Evolutionary conservation across 2,888 invertebrate genomes (phyloP).

Genomic region (Ecliptopera silaceata): DNA sequence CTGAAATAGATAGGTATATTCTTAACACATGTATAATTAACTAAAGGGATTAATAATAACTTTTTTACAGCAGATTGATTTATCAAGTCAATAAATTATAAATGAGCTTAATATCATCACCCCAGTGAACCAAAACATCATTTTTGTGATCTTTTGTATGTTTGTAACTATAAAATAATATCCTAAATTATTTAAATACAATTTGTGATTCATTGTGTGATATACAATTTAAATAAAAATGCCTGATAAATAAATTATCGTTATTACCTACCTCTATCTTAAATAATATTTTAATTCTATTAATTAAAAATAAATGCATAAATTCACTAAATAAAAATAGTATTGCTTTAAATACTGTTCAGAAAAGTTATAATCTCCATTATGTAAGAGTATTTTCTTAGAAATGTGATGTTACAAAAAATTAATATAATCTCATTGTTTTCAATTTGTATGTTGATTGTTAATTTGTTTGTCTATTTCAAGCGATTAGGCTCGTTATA

Average conservation of each 20-base stretch:
- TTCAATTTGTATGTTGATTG: no score
- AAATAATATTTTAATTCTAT: not conserved
- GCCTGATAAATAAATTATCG: not conserved
- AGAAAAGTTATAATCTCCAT: conserved; percentile 5
- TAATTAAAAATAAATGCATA: conserved; percentile 8
- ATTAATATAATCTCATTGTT: not conserved
- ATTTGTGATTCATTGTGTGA: not conserved
- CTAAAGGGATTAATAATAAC: no score
- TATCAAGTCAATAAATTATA: no score
- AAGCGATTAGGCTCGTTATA: not conserved
- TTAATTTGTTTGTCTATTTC: no score
- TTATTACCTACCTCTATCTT: not conserved
- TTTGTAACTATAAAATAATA: no score
- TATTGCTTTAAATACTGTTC: conserved; percentile 8
- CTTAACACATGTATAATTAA: no score
- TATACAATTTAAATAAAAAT: not conserved
- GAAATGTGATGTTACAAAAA: conserved; percentile 5
- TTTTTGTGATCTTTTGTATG: no score
- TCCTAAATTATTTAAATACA: not conserved
- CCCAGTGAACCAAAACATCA: not conserved
- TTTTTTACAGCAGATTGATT: no score
- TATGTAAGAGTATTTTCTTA: not conserved
- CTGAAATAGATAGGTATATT: no score
- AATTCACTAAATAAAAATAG: conserved; percentile 3
- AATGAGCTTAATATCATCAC: no score